These are phyloP conservation scores for Gulo gulo DNA, from an alignment of 2,113 vertebrate species.

Conservation along the genomic window DNA sequence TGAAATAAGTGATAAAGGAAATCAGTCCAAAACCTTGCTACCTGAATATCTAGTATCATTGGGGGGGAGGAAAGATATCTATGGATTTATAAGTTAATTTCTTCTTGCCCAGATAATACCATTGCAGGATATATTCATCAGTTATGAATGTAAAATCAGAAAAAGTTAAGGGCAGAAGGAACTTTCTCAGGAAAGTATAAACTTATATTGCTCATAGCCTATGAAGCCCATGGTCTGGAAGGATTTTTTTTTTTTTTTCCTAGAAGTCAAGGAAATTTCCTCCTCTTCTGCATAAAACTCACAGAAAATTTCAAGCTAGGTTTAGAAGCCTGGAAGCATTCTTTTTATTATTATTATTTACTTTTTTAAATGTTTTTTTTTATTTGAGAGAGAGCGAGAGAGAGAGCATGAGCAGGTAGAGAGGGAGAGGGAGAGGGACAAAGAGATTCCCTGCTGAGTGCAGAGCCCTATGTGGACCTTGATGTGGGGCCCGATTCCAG, in stretches of 20 bases:
- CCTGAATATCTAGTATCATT: not conserved
- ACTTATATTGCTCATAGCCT: not conserved
- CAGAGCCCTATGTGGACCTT: not conserved
- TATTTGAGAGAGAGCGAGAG: too few species aligned
- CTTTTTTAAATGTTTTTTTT: too few species aligned
- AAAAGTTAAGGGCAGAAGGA: not conserved
- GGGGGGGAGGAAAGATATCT: not conserved
- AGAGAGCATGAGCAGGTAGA: too few species aligned
- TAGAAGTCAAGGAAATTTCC: not conserved
- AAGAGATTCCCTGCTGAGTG: not conserved
- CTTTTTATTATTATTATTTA: not conserved
- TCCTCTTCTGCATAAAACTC: not conserved
- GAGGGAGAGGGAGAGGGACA: not conserved
- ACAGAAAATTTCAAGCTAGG: not conserved
- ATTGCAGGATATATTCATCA: not conserved
- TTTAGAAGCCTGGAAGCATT: not conserved
- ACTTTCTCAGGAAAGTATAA: not conserved
- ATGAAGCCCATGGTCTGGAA: not conserved
- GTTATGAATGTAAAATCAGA: not conserved
- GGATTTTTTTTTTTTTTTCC: not conserved
- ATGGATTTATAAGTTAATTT: not conserved
- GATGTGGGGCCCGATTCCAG: not conserved
- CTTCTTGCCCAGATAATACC: not conserved
- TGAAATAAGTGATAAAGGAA: not conserved
- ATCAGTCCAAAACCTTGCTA: not conserved